Evolutionary conservation across 2,888 invertebrate genomes (phyloP).

Genomic region (Punctoribates punctum): DNA sequence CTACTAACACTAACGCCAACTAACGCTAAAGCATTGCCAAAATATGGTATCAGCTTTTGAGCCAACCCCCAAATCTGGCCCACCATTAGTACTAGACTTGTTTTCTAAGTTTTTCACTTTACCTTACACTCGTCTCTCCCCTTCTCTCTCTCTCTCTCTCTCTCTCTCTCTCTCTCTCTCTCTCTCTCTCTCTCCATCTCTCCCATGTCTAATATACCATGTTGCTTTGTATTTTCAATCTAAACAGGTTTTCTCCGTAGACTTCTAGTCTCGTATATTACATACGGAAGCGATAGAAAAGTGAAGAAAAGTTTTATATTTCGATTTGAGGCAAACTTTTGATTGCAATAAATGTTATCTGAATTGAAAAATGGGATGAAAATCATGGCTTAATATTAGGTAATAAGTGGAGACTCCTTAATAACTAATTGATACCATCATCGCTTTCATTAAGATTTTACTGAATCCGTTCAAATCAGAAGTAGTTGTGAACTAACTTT

Average conservation of each 20-base stretch:
- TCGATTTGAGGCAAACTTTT: not conserved
- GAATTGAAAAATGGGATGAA: not conserved
- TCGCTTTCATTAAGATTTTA: too few relatives aligned
- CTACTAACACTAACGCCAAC: constrained; percentile 14
- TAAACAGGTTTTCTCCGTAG: too few relatives aligned
- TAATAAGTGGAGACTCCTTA: not conserved
- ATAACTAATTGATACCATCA: too few relatives aligned
- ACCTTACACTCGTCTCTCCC: not conserved
- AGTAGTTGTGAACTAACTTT: too few relatives aligned
- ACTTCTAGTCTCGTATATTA: too few relatives aligned
- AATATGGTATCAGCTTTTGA: constrained; percentile 15
- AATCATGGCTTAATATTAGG: not conserved
- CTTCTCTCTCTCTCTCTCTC: not conserved
- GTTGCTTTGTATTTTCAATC: too few relatives aligned
- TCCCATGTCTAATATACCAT: too few relatives aligned
- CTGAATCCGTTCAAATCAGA: too few relatives aligned
- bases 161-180: not conserved
- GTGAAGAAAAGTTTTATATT: not conserved
- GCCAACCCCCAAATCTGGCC: constrained; percentile 21
- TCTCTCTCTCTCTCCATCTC: too few relatives aligned
- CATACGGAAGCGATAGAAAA: constrained; percentile 1
- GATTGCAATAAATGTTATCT: not conserved
- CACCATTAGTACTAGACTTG: constrained; percentile 20
- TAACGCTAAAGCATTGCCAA: not conserved
- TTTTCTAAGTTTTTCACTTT: not conserved